Base-by-base conservation (phyloP, 2,113 vertebrate species). In the Zosterops lateralis region DNA sequence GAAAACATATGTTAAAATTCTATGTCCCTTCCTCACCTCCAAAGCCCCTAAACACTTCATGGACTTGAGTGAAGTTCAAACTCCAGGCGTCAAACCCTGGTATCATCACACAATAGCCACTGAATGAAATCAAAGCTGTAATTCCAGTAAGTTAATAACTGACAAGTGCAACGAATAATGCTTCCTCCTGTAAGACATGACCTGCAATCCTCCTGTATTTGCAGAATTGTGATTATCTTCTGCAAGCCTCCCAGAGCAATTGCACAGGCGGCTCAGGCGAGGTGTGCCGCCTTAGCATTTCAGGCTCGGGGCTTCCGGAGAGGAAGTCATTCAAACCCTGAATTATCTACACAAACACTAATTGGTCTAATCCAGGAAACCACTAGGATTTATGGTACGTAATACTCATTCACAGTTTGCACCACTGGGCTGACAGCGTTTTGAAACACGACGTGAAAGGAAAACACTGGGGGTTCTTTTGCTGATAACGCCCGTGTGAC, bases 301-400 rank as follows among this genome's bases (percentile, higher is more conserved):
- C 88, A 93, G 92, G 75, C 94, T 87, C 34, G 8, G n/a, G 75
- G 86, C 90, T 98, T 98, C 98, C 97, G 96, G 96, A 98, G 62
- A 97, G 98, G 98, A 98, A 98, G 97, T 97, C 83, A 88, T 98
- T 98, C 95, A 92, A 96, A 95, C 82, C 86, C 60, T 96, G 91
- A 96, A 95, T 97, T 98, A 97, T 97, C 97, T 97, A 97, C 97
- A 97, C 97, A 97, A 93, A 95, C 78, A 74, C 89, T 93, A 97
- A 97, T 95, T 95, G 91, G 91, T 85, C 96, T 95, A 97, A 97
- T 97, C 95, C 96, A 98, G 98, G 98, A 98, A 98, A 96, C 90
- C 28, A 90, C 96, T 72, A 74, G 74, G 71, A 78, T 96, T 96
- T 96, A 97, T 84, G 81, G 64, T 64, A 93, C 28, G 10, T 32